A percentile compares a stretch with the other conserved stretches of the same genome.
Conservation (phyloP, 2,888 invertebrate genomes). For the Diarsia brunnea region DNA sequence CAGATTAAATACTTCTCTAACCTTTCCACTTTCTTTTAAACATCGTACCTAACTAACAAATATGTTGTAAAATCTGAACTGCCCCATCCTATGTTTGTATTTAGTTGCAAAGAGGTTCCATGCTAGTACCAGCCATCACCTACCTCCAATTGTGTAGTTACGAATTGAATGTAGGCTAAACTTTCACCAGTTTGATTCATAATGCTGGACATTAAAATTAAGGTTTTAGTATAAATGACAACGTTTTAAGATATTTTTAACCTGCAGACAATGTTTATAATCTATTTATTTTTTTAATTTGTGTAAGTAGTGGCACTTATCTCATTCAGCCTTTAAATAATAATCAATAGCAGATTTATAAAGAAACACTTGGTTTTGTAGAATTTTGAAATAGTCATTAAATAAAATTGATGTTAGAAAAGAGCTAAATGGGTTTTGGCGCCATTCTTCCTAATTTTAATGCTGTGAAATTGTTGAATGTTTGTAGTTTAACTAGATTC, state of each 20-base stretch:
- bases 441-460: constrained; percentile 57
- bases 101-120: neutral
- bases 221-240: constrained; percentile 61
- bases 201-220: constrained; percentile 68
- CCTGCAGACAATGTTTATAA: constrained; percentile 63
- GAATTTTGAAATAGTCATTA: constrained; percentile 26
- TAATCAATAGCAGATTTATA: constrained; percentile 29
- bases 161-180: constrained; percentile 62
- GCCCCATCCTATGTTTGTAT: constrained; percentile 1
- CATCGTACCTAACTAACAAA: neutral
- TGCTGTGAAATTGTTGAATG: constrained; percentile 63
- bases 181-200: constrained; percentile 64
- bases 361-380: constrained; percentile 41
- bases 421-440: constrained; percentile 62
- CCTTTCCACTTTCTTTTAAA: neutral
- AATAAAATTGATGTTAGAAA: constrained; percentile 49
- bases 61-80: neutral
- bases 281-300: constrained; percentile 64
- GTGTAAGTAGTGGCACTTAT: constrained; percentile 56
- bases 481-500: constrained; percentile 59
- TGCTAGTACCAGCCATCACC: constrained; percentile 54
- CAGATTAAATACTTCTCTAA: neutral
- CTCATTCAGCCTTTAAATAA: constrained; percentile 64
- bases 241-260: constrained; percentile 64
- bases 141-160: constrained; percentile 45